Conservation (phyloP, 2,888 invertebrate genomes). For the Drosophila neotestacea region DNA sequence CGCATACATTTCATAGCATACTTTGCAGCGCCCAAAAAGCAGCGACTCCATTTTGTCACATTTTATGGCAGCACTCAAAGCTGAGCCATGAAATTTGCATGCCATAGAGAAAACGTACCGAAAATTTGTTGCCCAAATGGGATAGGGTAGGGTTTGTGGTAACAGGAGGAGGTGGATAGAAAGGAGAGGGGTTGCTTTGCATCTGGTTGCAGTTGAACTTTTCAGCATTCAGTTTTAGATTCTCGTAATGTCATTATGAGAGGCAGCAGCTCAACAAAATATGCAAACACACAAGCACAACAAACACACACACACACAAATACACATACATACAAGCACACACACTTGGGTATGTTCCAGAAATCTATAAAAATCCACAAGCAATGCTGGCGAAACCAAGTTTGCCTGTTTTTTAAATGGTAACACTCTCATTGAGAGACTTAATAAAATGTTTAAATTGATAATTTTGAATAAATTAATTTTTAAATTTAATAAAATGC, state of each 20-base stretch:
- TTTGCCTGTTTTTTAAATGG: not conserved
- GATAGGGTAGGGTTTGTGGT: not conserved
- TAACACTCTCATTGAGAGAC: not conserved
- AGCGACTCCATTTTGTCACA: slow-evolving; percentile 60
- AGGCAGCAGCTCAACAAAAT: slow-evolving; percentile 30
- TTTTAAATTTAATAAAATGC: not conserved
- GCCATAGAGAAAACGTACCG: slow-evolving; percentile 27
- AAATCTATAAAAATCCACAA: not conserved
- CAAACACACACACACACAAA: slow-evolving; percentile 14
- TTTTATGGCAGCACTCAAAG: slow-evolving; percentile 67
- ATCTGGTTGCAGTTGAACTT: slow-evolving; percentile 27
- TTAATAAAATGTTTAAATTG: not conserved
- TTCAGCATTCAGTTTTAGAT: slow-evolving; percentile 43
- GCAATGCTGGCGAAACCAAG: not conserved
- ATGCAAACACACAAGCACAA: slow-evolving; percentile 28
- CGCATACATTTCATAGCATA: slow-evolving; percentile 54
- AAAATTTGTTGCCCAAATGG: slow-evolving; percentile 19
- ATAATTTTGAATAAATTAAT: not conserved
- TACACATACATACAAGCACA: not conserved
- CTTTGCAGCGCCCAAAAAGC: slow-evolving; percentile 50
- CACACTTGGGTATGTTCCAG: not conserved
- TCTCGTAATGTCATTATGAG: slow-evolving; percentile 48
- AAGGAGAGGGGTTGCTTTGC: not conserved
- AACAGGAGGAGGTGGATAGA: not conserved
- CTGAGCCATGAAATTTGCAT: slow-evolving; percentile 58